Evolutionary conservation across 2,113 vertebrate genomes (phyloP), one percentile per base, ranked within the genome.

Genomic region (Nicator chloris): DNA sequence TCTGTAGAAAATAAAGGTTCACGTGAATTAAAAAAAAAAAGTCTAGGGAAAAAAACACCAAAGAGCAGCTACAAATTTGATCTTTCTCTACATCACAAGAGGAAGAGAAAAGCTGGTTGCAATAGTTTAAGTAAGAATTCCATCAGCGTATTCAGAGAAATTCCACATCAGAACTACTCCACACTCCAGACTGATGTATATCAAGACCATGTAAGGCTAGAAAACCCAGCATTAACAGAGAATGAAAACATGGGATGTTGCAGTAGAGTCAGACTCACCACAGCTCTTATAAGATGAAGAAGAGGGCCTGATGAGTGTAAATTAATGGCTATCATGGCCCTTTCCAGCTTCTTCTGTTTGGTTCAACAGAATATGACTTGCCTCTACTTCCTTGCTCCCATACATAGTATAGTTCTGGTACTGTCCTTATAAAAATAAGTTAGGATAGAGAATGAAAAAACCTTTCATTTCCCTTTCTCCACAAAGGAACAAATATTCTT

Each of bases 21-120:
- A 44, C 10, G 6, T 27, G 14, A 82, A 47, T 49, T 47, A 10
- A 37, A 35, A 54, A 19, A 23, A 47, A 39, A 21, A 39, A 7
- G 0, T 30, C 20, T 19, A 26, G 9, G n/a, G 27, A 88, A 24
- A 21, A n/a, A 26, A 12, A 0, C 19, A 35, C 9, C 2, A 45
- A 68, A 59, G 3, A 82, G 6, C 16, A 91, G 19, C 33, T 61
- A 21, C 23, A 60, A 39, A 20, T 27, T 31, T 82, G 37, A 40
- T 65, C 50, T 51, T 91, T 90, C 53, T 51, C 16, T 24, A 5
- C 7, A 30, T 9, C 33, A 50, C 11, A 73, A 73, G 68, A 59
- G 19, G 10, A 11, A 83, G 53, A 59, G 16, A 63, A 79, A 90
- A 65, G 17, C 15, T 57, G 7, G 4, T 30, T 82, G 20, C 8